Conservation (phyloP, 2,113 vertebrate genomes). For the Leptobrachium ailaonicum region DNA sequence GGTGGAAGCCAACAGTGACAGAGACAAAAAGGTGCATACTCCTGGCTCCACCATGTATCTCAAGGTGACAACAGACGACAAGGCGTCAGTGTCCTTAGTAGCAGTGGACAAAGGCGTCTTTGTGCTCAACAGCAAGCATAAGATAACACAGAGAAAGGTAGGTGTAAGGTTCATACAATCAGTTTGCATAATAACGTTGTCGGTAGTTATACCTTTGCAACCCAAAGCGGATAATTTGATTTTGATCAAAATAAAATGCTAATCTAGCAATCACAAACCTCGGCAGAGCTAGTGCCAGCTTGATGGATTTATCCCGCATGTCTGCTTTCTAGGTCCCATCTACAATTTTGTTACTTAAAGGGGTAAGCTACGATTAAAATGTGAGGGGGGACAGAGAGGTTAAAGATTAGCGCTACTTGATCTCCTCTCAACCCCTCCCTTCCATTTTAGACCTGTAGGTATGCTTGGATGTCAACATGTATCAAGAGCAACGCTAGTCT, state of each 20-base stretch:
- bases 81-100: constrained; percentile 48
- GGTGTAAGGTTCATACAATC: not conserved
- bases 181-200: not conserved
- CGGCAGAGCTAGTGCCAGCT: not conserved
- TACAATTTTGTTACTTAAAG: no score
- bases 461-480: no score
- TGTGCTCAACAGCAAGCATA: constrained; percentile 43
- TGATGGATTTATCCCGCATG: not conserved
- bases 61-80: constrained; percentile 39
- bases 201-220: not conserved
- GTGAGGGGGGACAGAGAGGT: no score
- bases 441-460: no score
- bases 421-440: no score
- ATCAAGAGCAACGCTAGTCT: no score
- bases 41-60: not conserved
- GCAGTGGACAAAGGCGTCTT: constrained; percentile 50
- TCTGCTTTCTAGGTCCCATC: no score
- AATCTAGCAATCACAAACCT: not conserved
- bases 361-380: no score
- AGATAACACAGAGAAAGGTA: constrained; percentile 52
- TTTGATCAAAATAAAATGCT: not conserved
- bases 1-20: not conserved
- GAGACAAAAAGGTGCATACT: constrained; percentile 1
- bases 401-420: no score
- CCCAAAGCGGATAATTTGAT: not conserved